Evolutionary conservation across 2,888 invertebrate species (phyloP), one percentile per base, ranked within the genome.

Genomic region (Thecocarcelia acutangulata): DNA sequence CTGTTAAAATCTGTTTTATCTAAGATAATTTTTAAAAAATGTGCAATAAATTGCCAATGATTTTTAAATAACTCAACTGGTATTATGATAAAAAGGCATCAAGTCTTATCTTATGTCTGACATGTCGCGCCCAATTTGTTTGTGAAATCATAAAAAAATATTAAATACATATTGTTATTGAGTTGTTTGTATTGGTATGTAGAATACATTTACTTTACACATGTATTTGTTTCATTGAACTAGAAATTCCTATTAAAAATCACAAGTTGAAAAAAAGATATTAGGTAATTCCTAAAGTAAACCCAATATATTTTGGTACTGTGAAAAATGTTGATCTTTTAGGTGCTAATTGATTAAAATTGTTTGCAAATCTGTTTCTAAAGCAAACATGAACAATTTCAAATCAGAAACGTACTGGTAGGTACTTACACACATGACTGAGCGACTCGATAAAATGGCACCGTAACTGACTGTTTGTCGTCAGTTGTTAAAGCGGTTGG

Each of bases 261-360:
- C 40, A 12, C 5, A 8, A 9, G 24, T 19, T n/a, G 11, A 33
- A 33, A 33, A 33, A 24, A n/a, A n/a, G n/a, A 40, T n/a, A 21
- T 75, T 69, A 19, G 64, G 70, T 59, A 70, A 75, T 66, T 58
- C 56, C 64, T 54, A 61, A 73, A 73, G 21, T 28, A 44, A 50
- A 50, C 46, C 17, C 24, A 19, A 17, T 28, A 40, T 37, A 8
- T 4, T 46, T 40, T 13, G 28, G 48, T 48, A 74, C 33, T 33
- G 33, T 24, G 24, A 72, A 17, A n/a, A 9, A 69, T 8, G 19
- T 58, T 40, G 15, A 75, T 52, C 13, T 80, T 42, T 58, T 15
- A 44, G 58, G 66, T 76, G 80, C 61, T 76, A 81, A 81, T 73
- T 81, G 37, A 76, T 63, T 69, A 69, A 68, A 63, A 48, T 50